Percentiles rank a stretch among this genome's conserved stretches.
Conservation (phyloP, 2,888 invertebrate species). For the Hirtodrosophila alboralis region DNA sequence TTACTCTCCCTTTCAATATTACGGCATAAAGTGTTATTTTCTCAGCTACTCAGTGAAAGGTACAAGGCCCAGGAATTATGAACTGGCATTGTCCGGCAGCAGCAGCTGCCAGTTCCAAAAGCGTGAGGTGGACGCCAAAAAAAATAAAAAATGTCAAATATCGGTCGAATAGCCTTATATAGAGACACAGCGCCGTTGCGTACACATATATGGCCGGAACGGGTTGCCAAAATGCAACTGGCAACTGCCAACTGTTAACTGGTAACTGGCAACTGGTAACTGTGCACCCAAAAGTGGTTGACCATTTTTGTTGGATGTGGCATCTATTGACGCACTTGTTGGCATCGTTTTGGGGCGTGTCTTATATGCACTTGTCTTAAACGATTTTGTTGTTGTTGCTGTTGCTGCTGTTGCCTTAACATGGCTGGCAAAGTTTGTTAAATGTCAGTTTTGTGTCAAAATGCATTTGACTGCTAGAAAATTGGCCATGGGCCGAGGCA, state of each 20-base stretch:
- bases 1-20: too few relatives aligned
- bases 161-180: slow-evolving; percentile 69
- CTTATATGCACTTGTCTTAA: slow-evolving; percentile 34
- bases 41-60: slow-evolving; percentile 57
- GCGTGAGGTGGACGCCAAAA: slow-evolving; percentile 28
- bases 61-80: slow-evolving; percentile 63
- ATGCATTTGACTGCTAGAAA: slow-evolving; percentile 53
- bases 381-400: too few relatives aligned
- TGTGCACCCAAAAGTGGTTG: slow-evolving; percentile 48
- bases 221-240: slow-evolving; percentile 44
- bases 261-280: slow-evolving; percentile 9
- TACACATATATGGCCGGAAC: slow-evolving; percentile 59
- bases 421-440: slow-evolving; percentile 73
- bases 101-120: slow-evolving; percentile 39
- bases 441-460: slow-evolving; percentile 81
- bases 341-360: slow-evolving; percentile 51
- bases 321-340: slow-evolving; percentile 74
- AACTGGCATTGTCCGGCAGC: slow-evolving; percentile 32
- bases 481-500: slow-evolving; percentile 32
- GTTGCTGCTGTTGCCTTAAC: slow-evolving; percentile 44
- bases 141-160: slow-evolving; percentile 71
- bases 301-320: slow-evolving; percentile 56
- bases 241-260: slow-evolving; percentile 19
- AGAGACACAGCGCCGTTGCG: slow-evolving; percentile 44
- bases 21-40: background rate